Conservation (phyloP, 1,140 invertebrate genomes). For the Plectus sambesii region DNA sequence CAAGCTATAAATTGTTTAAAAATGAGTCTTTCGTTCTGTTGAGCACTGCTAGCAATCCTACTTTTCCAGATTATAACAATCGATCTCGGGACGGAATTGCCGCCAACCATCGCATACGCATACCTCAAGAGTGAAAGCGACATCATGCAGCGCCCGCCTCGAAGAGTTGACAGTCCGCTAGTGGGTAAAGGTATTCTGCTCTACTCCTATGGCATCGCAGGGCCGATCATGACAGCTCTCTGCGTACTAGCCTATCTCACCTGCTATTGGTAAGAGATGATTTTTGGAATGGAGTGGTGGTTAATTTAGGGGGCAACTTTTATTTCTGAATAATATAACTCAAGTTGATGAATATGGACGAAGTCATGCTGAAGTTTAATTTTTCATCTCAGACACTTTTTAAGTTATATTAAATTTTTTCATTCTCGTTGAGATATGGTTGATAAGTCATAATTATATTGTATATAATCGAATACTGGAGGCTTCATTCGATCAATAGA, state of each 20-base stretch:
- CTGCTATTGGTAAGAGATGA: slow-evolving; percentile 17
- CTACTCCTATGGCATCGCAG: slow-evolving; percentile 24
- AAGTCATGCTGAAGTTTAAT: too few species aligned
- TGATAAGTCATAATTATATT: too few species aligned
- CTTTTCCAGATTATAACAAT: slow-evolving; percentile 22
- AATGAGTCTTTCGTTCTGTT: background rate
- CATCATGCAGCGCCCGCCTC: slow-evolving; percentile 39
- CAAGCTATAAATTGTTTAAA: too few species aligned
- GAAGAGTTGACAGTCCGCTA: slow-evolving; percentile 17
- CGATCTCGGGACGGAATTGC: slow-evolving; percentile 24
- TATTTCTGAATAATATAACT: too few species aligned
- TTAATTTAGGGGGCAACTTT: too few species aligned
- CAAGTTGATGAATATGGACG: too few species aligned
- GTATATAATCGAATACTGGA: too few species aligned
- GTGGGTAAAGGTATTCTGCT: slow-evolving; percentile 21
- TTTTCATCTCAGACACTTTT: too few species aligned
- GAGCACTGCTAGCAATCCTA: background rate
- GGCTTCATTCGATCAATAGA: too few species aligned
- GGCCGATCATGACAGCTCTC: slow-evolving; percentile 13
- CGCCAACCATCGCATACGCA: slow-evolving; percentile 33
- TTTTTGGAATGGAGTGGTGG: too few species aligned
- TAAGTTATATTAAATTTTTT: too few species aligned
- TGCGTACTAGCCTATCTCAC: slow-evolving; percentile 18
- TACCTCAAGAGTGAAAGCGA: slow-evolving; percentile 41
- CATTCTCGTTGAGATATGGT: too few species aligned